phyloP scores from a whole-genome alignment of 2,888 invertebrate species.

The Sisyra nigra region DNA sequence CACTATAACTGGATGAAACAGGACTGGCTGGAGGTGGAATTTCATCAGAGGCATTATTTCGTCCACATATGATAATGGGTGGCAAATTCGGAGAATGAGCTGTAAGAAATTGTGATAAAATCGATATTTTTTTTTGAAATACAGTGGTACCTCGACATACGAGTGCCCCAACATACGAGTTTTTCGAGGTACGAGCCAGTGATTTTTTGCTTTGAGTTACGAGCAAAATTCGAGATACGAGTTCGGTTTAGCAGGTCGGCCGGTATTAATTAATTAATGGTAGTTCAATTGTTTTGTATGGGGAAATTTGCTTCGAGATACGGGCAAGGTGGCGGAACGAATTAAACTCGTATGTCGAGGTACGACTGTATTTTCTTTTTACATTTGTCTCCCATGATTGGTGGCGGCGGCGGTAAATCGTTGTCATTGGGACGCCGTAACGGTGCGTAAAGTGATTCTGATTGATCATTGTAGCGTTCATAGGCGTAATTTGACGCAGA shows the following conservation, averaged over 20 bases:
- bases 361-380: too few species aligned
- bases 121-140: not conserved
- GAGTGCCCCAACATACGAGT: not conserved
- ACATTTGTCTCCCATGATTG: conserved; percentile 5
- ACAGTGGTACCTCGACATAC: not conserved
- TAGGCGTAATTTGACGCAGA: conserved; percentile 7
- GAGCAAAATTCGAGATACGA: too few species aligned
- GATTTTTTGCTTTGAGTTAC: too few species aligned
- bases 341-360: too few species aligned
- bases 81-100: conserved; percentile 6
- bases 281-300: too few species aligned
- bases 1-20: conserved; percentile 82
- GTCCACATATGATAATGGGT: conserved; percentile 7
- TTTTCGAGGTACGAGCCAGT: not conserved
- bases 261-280: too few species aligned
- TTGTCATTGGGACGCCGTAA: conserved; percentile 16
- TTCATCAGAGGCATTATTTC: conserved; percentile 33
- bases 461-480: conserved; percentile 5
- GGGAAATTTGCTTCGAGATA: too few species aligned
- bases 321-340: too few species aligned
- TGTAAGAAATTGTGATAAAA: too few species aligned
- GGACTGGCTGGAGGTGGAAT: conserved; percentile 73
- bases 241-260: too few species aligned
- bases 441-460: conserved; percentile 6
- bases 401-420: conserved; percentile 27